A percentile compares a stretch with the other conserved stretches of the same genome.
Evolutionary conservation across 2,888 invertebrate species (phyloP).

Genomic region (Ceramica pisi): DNA sequence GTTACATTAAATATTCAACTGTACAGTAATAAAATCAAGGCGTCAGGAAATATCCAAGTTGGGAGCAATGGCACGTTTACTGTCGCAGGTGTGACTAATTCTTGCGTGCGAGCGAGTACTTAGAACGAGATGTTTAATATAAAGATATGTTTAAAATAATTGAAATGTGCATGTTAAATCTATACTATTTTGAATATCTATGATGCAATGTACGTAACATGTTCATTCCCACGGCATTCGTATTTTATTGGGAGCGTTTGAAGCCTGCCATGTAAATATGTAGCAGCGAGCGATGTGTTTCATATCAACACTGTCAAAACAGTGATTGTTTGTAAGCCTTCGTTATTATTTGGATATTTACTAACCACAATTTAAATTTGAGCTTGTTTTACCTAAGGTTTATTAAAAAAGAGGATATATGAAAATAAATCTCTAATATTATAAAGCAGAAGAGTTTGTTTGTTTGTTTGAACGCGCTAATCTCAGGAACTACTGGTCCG

Average conservation of each 20-base stretch:
- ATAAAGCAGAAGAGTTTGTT: no score
- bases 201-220: slow-evolving; percentile 43
- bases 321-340: slow-evolving; percentile 9
- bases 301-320: slow-evolving; percentile 42
- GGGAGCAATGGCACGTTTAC: slow-evolving; percentile 74
- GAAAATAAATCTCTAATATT: neutral
- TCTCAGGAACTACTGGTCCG: no score
- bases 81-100: slow-evolving; percentile 78
- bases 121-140: slow-evolving; percentile 55
- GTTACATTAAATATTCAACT: slow-evolving; percentile 68
- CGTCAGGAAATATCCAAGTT: slow-evolving; percentile 64
- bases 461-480: no score
- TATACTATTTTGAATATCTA: slow-evolving; percentile 44
- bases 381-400: slow-evolving; percentile 1
- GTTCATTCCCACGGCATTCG: slow-evolving; percentile 53
- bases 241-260: slow-evolving; percentile 39
- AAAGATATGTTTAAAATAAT: slow-evolving; percentile 53
- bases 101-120: slow-evolving; percentile 66
- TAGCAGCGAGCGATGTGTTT: slow-evolving; percentile 30
- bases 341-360: slow-evolving; percentile 7
- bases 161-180: slow-evolving; percentile 57
- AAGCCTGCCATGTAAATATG: slow-evolving; percentile 16
- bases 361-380: neutral
- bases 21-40: slow-evolving; percentile 71
- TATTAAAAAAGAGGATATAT: neutral